These are phyloP conservation scores for Pyrocephalus nanus DNA, from an alignment of 2,797 vertebrate species.

Conservation along the genomic window DNA sequence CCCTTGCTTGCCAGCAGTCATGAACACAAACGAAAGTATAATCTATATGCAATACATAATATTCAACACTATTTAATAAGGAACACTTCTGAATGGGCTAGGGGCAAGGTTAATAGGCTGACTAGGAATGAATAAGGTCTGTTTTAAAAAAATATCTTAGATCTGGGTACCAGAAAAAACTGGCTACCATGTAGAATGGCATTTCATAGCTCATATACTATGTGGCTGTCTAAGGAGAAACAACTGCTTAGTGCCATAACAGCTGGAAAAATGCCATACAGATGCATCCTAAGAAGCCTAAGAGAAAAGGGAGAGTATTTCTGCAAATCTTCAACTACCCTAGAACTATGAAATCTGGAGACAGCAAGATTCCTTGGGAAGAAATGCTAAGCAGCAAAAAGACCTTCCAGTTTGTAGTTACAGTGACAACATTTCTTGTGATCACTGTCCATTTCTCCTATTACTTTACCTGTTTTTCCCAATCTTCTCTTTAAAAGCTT, in stretches of 20 bases:
- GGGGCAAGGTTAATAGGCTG: not conserved
- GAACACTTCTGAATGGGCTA: not conserved
- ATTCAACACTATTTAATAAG: not conserved
- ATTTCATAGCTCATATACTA: not conserved
- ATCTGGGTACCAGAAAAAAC: not conserved
- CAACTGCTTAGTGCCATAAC: not conserved
- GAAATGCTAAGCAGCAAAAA: not conserved
- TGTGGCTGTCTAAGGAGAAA: not conserved
- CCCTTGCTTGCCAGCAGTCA: not conserved
- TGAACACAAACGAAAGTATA: not conserved
- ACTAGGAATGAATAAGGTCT: not conserved
- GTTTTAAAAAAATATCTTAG: not conserved
- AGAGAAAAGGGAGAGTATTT: not conserved
- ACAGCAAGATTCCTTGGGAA: not conserved
- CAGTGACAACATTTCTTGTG: not conserved
- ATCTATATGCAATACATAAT: not conserved
- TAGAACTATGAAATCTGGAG: not conserved
- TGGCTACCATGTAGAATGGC: not conserved
- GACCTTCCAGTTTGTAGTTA: not conserved
- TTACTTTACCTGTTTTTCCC: not conserved
- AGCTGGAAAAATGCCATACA: not conserved
- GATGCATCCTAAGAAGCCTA: not conserved
- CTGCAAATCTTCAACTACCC: not conserved
- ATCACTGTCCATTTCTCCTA: not conserved
- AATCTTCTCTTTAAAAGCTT: not conserved